Base-by-base conservation (phyloP, 2,113 vertebrate genomes). In the Bubo blakistoni region DNA sequence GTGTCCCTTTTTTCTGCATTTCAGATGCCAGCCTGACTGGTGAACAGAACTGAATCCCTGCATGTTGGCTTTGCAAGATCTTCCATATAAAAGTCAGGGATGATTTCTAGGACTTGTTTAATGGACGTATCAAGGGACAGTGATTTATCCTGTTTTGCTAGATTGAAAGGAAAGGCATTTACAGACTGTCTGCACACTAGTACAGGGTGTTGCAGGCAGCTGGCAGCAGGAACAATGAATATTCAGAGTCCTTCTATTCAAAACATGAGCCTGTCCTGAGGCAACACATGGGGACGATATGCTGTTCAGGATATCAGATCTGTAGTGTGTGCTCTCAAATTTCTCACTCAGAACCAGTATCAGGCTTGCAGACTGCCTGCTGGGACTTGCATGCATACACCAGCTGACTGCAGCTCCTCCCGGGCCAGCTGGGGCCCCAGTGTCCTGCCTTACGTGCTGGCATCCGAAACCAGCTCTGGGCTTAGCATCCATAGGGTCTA, bases 281-380 rank as follows among this genome's bases (percentile, higher is more conserved):
- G 86, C 81, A 95, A 94, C 84, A 96, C 70, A 61, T 73, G 86
- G 89, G 57, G 58, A 85, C 1, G 38, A 92, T 89, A 91, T 59
- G 91, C 46, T 73, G 78, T n/a, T 90, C 54, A 82, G 89, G 62
- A 63, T 85, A 89, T 76, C 86, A 92, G 84, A 91, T 92, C 88
- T 85, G 70, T 21, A 87, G 44, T 7, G 40, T 76, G 66, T 54
- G 54, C 81, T 90, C 94, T 96, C 92, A 80, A 67, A 87, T 93
- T 96, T 90, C 92, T 91, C 87, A 32, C 71, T 96, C 92, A 90
- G 70, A 91, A 91, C 74, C 62, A 93, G 9, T 72, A 69, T 73
- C 70, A 94, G 84, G 42, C 87, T 86, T 26, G 34, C 81, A 81
- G 81, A 84, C 91, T n/a, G 72, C 81, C 78, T 95, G 89, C 84